phyloP scores from a whole-genome alignment of 1,140 invertebrate species.

The Pararge aegeria region DNA sequence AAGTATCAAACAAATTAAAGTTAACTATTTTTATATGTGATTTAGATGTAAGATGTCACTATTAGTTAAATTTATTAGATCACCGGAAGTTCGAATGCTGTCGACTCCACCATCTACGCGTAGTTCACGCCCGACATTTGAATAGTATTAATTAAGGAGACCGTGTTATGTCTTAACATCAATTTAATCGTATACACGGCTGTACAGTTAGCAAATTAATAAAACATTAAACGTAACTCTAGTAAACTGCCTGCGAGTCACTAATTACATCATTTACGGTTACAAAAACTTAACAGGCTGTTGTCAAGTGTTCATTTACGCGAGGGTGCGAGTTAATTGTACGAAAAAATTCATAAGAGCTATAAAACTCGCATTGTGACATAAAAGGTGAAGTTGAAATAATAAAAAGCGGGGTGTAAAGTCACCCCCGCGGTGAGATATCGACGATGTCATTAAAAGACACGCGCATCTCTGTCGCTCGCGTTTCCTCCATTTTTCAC shows the following conservation, averaged over 20 bases:
- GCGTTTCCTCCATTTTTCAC: constrained; percentile 54
- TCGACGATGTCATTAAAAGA: constrained; percentile 61
- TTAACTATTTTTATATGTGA: no score
- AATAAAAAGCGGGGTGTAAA: constrained; percentile 59
- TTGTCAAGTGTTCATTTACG: constrained; percentile 45
- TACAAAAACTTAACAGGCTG: constrained; percentile 52
- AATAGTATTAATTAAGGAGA: constrained; percentile 28
- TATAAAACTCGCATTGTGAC: constrained; percentile 69
- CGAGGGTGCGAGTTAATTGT: constrained; percentile 62
- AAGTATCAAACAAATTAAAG: no score
- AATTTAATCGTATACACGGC: constrained; percentile 12
- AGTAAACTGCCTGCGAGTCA: constrained; percentile 31
- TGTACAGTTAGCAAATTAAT: constrained; percentile 20
- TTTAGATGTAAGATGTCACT: no score
- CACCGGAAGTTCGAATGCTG: constrained; percentile 10
- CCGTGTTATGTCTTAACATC: constrained; percentile 12
- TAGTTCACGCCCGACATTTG: constrained; percentile 18
- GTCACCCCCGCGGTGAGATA: constrained; percentile 40
- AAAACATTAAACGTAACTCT: constrained; percentile 18
- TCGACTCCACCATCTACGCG: constrained; percentile 11
- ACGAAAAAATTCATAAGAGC: constrained; percentile 67
- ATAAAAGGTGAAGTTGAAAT: constrained; percentile 70
- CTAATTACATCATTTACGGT: constrained; percentile 58
- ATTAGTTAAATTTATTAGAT: no score
- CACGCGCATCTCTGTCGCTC: constrained; percentile 44